Conservation (phyloP, 2,888 invertebrate genomes). For the Hydrotaea cyrtoneurina region DNA sequence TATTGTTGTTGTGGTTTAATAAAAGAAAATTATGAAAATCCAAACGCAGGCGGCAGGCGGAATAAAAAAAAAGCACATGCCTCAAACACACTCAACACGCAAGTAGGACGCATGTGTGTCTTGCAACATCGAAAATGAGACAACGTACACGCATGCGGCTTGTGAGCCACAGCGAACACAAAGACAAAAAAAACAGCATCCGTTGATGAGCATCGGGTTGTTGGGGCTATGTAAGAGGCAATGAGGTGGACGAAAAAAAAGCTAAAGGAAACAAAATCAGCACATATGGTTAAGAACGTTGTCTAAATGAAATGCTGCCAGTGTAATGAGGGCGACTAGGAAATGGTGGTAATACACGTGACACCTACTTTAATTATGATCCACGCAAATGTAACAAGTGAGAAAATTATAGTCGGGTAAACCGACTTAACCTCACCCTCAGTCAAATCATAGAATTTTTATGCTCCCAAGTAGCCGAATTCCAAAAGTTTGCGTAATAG, state of each 20-base stretch:
- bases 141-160: constrained; percentile 32
- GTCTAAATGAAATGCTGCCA: neutral
- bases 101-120: constrained; percentile 34
- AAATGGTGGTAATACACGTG: too few species aligned
- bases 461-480: too few species aligned
- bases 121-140: constrained; percentile 12
- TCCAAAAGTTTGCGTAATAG: too few species aligned
- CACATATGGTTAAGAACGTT: neutral
- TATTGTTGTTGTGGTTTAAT: constrained; percentile 47
- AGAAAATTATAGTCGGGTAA: too few species aligned
- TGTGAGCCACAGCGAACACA: neutral
- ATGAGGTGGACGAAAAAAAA: neutral
- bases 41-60: neutral
- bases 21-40: constrained; percentile 42
- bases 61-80: neutral
- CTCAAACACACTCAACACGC: neutral
- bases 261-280: neutral
- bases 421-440: too few species aligned
- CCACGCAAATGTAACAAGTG: too few species aligned
- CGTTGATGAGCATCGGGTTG: constrained; percentile 42
- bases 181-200: constrained; percentile 20
- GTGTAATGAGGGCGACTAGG: neutral
- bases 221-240: neutral
- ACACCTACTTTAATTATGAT: too few species aligned
- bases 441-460: too few species aligned